Evolutionary conservation across 2,888 invertebrate genomes (phyloP).

Genomic region (Eumacrocentrus americanus): DNA sequence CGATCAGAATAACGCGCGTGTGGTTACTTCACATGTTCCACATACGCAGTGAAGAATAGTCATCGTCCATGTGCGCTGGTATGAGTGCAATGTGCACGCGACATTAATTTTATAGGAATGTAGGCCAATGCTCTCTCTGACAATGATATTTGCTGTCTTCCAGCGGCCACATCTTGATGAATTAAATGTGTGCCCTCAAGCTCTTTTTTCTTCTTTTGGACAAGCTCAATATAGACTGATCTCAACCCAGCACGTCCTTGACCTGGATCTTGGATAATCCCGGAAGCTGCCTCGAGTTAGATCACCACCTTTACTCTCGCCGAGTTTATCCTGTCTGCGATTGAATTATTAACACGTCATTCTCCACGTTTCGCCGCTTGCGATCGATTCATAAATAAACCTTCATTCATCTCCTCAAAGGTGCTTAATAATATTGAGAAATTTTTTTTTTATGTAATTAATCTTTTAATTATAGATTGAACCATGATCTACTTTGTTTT

Average conservation of each 20-base stretch:
- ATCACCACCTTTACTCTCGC: not conserved
- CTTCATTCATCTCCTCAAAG: too few species aligned
- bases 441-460: too few species aligned
- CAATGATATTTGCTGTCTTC: constrained; percentile 1
- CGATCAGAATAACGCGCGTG: constrained; percentile 13
- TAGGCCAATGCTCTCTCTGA: constrained; percentile 24
- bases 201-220: not conserved
- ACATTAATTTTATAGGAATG: constrained; percentile 17
- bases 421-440: too few species aligned
- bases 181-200: too few species aligned
- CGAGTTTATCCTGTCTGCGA: not conserved
- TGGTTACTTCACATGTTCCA: not conserved
- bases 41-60: constrained; percentile 2
- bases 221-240: not conserved
- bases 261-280: constrained; percentile 12
- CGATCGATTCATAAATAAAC: too few species aligned
- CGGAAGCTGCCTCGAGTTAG: constrained; percentile 3
- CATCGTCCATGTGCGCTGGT: constrained; percentile 7
- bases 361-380: not conserved
- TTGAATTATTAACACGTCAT: constrained; percentile 13
- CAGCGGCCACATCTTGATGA: not conserved
- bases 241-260: constrained; percentile 11
- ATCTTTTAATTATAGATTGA: too few species aligned
- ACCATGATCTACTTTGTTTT: too few species aligned
- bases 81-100: constrained; percentile 16